Evolutionary conservation across 1,140 invertebrate genomes (phyloP), one percentile per base, ranked within the genome.

Genomic region (Frieseomelitta varia): DNA sequence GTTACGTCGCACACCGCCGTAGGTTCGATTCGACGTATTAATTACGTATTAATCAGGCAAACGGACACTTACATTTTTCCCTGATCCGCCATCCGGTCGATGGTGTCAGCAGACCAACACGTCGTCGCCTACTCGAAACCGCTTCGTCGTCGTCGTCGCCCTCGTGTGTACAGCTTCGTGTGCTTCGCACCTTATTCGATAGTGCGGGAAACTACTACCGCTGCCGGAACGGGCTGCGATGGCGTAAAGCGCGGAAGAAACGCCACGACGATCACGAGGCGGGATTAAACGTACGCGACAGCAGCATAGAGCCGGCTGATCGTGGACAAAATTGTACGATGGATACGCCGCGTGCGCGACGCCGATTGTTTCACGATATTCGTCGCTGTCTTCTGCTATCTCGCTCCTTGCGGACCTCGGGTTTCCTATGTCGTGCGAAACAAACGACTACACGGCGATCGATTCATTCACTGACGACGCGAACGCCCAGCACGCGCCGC

Each of bases 41-140:
- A 80, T 84, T 39, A 34, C 14, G 71, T 27, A 56, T 14, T 61
- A 67, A 80, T 55, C 30, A n/a, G n/a, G n/a, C n/a, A n/a, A n/a
- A n/a, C n/a, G 34, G 21, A 11, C 56, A 79, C 88, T 90, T 47
- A 90, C 88, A 90, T 90, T 82, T 90, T 90, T 51, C 85, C 73
- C 55, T 87, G 85, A 47, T 90, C 87, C 67, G 88, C 87, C 88
- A 90, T 90, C 79, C 58, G 87, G 67, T 73, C 68, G 75, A 24
- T 53, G 53, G 65, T 85, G 63, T 78, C 71, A 80, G 71, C 58
- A 51, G 82, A 39, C 58, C 61, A 73, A 39, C 82, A 73, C 51
- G 77, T 79, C 78, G 71, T 88, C 69, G 83, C 61, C 58, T 78
- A 81, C 84, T 86, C 73, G 56, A 78, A 68, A 39, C 69, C 79